These are phyloP conservation scores for Lepus oiostolus DNA, from an alignment of 2,797 vertebrate species.

Conservation along the genomic window DNA sequence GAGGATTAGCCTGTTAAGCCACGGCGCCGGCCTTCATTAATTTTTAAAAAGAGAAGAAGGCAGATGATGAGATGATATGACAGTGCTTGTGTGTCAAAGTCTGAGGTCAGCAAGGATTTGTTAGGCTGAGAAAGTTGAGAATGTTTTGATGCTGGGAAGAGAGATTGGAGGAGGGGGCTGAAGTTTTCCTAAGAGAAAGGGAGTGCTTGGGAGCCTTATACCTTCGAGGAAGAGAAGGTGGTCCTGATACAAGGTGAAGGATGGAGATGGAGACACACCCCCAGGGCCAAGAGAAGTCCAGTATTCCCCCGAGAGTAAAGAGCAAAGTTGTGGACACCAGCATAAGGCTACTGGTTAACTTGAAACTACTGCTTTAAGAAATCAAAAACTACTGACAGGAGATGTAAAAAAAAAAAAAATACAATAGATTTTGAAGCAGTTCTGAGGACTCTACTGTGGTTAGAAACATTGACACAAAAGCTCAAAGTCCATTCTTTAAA, in stretches of 20 bases:
- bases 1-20: too few species aligned
- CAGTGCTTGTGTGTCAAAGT: background rate
- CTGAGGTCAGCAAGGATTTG: background rate
- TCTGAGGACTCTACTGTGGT: background rate
- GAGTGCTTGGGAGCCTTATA: background rate
- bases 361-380: constrained; percentile 5
- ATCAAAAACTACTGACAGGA: background rate
- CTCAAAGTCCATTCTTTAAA: background rate
- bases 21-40: too few species aligned
- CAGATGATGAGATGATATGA: too few species aligned
- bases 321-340: background rate
- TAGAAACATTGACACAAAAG: background rate
- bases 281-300: background rate
- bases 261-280: background rate
- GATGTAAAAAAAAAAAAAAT: too few species aligned
- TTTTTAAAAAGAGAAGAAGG: background rate
- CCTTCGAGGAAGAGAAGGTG: background rate
- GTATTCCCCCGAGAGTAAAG: background rate
- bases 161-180: background rate
- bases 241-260: background rate
- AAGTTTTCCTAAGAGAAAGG: background rate
- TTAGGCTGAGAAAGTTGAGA: background rate
- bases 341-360: background rate
- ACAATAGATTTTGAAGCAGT: background rate
- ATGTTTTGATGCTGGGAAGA: background rate